Evolutionary conservation across 2,113 vertebrate species (phyloP).

Genomic region (Sialia sialis): DNA sequence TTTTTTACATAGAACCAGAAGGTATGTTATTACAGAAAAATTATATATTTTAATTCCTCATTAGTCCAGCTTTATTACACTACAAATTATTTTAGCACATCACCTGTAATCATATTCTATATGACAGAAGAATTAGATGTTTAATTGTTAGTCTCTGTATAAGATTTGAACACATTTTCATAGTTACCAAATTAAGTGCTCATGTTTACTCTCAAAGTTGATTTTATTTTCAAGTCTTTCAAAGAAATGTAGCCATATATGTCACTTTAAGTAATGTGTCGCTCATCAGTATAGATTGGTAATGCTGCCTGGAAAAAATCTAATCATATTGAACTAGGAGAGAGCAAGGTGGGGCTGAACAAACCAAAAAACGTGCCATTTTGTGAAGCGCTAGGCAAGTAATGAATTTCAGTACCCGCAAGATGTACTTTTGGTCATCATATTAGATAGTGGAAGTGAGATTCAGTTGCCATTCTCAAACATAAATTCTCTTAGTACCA

Average conservation of each 20-base stretch:
- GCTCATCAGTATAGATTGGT: background rate
- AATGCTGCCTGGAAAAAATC: background rate
- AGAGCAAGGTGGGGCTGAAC: background rate
- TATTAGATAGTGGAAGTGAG: constrained; percentile 42
- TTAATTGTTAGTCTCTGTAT: background rate
- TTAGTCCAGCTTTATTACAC: background rate
- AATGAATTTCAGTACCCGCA: constrained; percentile 13
- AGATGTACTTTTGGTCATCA: constrained; percentile 43
- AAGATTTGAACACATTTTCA: background rate
- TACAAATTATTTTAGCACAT: background rate
- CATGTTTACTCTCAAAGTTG: background rate
- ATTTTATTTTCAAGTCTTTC: constrained; percentile 12
- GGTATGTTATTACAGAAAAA: background rate
- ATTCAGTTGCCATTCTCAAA: constrained; percentile 36
- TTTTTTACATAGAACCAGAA: background rate
- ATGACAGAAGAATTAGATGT: background rate
- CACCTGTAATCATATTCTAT: background rate
- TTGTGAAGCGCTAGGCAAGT: background rate
- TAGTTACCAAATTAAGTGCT: background rate
- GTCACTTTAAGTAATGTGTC: background rate
- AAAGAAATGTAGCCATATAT: background rate
- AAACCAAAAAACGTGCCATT: background rate
- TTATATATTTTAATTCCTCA: background rate
- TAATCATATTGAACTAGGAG: background rate
- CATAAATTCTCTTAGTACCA: constrained; percentile 22